Evolutionary conservation across 2,888 invertebrate genomes (phyloP), one percentile per base, ranked within the genome.

Genomic region (Dexiosoma caninum): DNA sequence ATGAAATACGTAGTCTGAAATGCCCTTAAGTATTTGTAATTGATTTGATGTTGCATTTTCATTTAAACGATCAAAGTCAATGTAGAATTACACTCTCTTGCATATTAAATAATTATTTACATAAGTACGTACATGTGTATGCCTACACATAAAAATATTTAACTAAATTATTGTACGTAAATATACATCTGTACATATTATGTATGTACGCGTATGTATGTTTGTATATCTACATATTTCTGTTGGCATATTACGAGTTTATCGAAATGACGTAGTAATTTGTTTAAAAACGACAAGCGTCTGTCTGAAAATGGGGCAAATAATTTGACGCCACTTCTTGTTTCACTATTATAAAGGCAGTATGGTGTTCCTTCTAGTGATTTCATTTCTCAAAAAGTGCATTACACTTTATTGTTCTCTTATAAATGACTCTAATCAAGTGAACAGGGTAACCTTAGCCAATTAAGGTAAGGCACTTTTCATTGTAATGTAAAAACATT

Each of bases 211-310:
- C n/a, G n/a, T 2, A 3, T 44, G 21, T 40, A 27, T 55, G 30
- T 30, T 16, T 30, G 4, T 21, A 27, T 40, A 27, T 12, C 2
- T 32, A 37, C n/a, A 37, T 44, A 44, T 44, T 9, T 3, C 10
- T 37, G 12, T 37, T 12, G 10, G n/a, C n/a, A 37, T 12, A 37
- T 37, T n/a, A n/a, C n/a, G n/a, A 37, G 4, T 12, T 12, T 37
- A 12, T 37, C 4, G 37, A 37, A 72, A 64, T 74, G 72, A 75
- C 66, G 64, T 75, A 49, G 46, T 46, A 21, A 40, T 59, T 40
- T 64, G 5, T 46, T 27, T 42, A 21, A 66, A 46, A 49, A 27
- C 21, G 14, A 27, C 40, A 46, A 57, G 30, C 46, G 57, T 66
- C 46, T 64, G 64, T 64, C 14, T 10, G 35, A 44, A 72, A 35